A percentile compares a stretch with the other conserved stretches of the same genome.
Evolutionary conservation across 2,888 invertebrate genomes (phyloP).

Genomic region (Rhyacophila evoluta): DNA sequence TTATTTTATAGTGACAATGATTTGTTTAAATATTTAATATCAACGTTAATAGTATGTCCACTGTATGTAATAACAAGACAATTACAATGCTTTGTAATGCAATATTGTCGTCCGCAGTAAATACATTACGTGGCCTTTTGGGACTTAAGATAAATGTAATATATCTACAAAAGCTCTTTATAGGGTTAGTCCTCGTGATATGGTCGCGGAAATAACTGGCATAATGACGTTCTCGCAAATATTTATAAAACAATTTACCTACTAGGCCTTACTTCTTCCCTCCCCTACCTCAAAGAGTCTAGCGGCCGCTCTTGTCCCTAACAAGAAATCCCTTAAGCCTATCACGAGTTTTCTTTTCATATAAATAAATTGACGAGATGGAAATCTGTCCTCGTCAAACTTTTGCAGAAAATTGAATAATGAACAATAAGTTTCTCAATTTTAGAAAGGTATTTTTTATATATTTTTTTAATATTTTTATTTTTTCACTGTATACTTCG

Average conservation of each 20-base stretch:
- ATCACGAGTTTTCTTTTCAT: constrained; percentile 45
- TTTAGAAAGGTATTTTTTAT: neutral
- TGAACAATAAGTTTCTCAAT: constrained; percentile 3
- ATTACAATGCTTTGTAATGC: no score
- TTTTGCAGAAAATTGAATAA: neutral
- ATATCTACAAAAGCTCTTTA: neutral
- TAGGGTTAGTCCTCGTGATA: neutral
- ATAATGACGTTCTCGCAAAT: constrained; percentile 44
- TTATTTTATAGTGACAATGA: no score
- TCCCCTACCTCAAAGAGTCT: constrained; percentile 10
- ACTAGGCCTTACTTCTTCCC: neutral
- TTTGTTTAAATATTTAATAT: no score
- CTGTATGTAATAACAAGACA: no score
- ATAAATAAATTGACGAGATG: constrained; percentile 45
- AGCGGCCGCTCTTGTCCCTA: constrained; percentile 30
- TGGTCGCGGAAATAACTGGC: constrained; percentile 13
- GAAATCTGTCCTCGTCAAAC: constrained; percentile 25
- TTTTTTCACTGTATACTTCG: no score
- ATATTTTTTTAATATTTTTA: neutral
- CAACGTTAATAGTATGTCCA: no score
- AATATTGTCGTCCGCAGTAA: no score
- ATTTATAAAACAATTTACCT: constrained; percentile 47
- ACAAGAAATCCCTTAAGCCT: constrained; percentile 46
- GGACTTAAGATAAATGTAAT: neutral
- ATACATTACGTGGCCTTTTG: neutral